Evolutionary conservation across 2,113 vertebrate species (phyloP), one percentile per base, ranked within the genome.

Genomic region (Sorex fumeus): DNA sequence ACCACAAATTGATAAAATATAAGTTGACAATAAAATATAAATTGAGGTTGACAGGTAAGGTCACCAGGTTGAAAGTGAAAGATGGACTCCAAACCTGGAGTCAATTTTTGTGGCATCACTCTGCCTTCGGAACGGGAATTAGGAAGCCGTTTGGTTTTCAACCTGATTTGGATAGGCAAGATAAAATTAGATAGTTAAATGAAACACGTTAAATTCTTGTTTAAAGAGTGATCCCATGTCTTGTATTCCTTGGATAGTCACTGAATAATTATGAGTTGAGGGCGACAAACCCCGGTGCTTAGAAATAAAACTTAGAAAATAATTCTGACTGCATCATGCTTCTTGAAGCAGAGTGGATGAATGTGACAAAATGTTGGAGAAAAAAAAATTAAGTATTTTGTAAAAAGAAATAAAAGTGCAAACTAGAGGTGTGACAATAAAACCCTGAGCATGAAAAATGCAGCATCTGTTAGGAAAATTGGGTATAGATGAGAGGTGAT

Each of bases 401-500:
- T 8, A 66, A 60, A 90, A 79, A 66, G 21, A 62, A 83, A 76
- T 70, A 69, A 85, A 87, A 69, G 66, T 2, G 81, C 88, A 77
- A 77, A 81, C 3, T 34, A 71, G n/a, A 84, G 21, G 3, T 53
- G 3, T 43, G 34, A 25, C n/a, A 62, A 40, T 88, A 40, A 93
- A 64, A 72, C 13, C 15, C 18, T 0, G 19, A 80, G 77, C n/a
- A 86, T 18, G 32, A 88, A 92, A 93, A 79, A 53, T 47, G 2
- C 7, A 69, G 40, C 1, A 34, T 45, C 36, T 15, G 0, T 30
- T 10, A 25, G 83, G 36, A 94, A 90, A 88, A 84, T 9, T 69
- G 19, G 23, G 57, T 72, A 47, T 28, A 34, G 45, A 7, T 36
- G 36, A 83, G 67, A 76, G 3, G 47, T 60, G 76, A 7, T 19